These are phyloP conservation scores for Parnassius apollo DNA, from an alignment of 2,888 invertebrate species.

Conservation along the genomic window DNA sequence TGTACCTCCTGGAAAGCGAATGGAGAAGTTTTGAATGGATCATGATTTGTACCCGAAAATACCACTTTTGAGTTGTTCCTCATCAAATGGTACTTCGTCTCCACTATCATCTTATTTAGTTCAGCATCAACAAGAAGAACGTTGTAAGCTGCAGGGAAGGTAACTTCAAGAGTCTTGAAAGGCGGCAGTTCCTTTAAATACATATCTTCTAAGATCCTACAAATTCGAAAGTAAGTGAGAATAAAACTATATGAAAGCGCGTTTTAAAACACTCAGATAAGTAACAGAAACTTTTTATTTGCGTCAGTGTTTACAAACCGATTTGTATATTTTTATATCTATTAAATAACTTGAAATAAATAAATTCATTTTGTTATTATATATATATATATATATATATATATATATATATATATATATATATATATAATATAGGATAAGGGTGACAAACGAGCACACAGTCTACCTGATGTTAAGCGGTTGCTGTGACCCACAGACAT, in stretches of 20 bases:
- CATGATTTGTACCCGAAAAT: conserved; percentile 32
- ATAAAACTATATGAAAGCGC: conserved; percentile 5
- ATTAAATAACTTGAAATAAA: no score
- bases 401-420: no score
- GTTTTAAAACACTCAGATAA: neutral
- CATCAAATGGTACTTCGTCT: conserved; percentile 45
- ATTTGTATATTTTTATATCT: no score
- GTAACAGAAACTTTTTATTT: no score
- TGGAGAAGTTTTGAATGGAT: conserved; percentile 45
- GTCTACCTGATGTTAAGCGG: no score
- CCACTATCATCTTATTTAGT: conserved; percentile 51
- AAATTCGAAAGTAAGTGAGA: neutral
- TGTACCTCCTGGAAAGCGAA: conserved; percentile 54
- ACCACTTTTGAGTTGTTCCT: conserved; percentile 49
- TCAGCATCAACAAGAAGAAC: conserved; percentile 43
- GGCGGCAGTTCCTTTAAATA: conserved; percentile 43
- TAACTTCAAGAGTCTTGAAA: conserved; percentile 41
- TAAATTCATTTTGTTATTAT: no score
- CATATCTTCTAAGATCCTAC: conserved; percentile 44
- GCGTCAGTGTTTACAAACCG: no score
- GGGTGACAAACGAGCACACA: no score
- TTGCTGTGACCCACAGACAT: no score
- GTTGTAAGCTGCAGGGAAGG: conserved; percentile 48
- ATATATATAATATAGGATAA: no score
- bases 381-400: no score